Evolutionary conservation across 1,140 invertebrate genomes (phyloP).

Genomic region (Elymnias hypermnestra): DNA sequence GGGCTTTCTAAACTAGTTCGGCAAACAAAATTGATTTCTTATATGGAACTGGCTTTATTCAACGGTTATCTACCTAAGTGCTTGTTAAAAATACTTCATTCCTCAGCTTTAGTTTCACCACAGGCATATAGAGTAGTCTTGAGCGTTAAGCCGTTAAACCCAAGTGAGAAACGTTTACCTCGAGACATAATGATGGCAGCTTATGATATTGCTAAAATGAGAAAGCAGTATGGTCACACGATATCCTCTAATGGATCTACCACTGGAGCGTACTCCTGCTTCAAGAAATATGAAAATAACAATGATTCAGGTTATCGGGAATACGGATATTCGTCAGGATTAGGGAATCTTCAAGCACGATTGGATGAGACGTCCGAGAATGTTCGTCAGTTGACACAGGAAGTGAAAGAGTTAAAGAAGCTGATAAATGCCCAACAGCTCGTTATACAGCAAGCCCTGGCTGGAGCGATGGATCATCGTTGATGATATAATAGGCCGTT

Average conservation of each 20-base stretch:
- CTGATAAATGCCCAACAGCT: slow-evolving; percentile 72
- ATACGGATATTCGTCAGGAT: slow-evolving; percentile 71
- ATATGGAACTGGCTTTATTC: slow-evolving; percentile 80
- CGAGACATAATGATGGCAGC: slow-evolving; percentile 85
- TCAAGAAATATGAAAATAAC: slow-evolving; percentile 80
- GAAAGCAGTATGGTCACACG: slow-evolving; percentile 81
- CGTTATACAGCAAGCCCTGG: slow-evolving; percentile 66
- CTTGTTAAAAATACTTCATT: slow-evolving; percentile 83
- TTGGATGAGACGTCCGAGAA: slow-evolving; percentile 79
- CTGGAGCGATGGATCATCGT: slow-evolving; percentile 54
- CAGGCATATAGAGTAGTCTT: slow-evolving; percentile 44
- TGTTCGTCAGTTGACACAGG: slow-evolving; percentile 77
- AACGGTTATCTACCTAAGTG: slow-evolving; percentile 82
- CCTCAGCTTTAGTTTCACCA: slow-evolving; percentile 27
- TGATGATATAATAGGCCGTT: slow-evolving; percentile 68
- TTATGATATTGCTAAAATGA: slow-evolving; percentile 84
- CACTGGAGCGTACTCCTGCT: slow-evolving; percentile 76
- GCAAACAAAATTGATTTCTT: slow-evolving; percentile 82
- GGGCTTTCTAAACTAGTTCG: slow-evolving; percentile 81
- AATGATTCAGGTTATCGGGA: slow-evolving; percentile 75
- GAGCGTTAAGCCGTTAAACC: slow-evolving; percentile 87
- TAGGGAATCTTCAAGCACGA: slow-evolving; percentile 77
- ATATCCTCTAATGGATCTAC: slow-evolving; percentile 79
- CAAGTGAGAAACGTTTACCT: slow-evolving; percentile 86
- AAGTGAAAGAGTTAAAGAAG: slow-evolving; percentile 80